Evolutionary conservation across 2,113 vertebrate species (phyloP).

Genomic region (Xiphophorus hellerii): DNA sequence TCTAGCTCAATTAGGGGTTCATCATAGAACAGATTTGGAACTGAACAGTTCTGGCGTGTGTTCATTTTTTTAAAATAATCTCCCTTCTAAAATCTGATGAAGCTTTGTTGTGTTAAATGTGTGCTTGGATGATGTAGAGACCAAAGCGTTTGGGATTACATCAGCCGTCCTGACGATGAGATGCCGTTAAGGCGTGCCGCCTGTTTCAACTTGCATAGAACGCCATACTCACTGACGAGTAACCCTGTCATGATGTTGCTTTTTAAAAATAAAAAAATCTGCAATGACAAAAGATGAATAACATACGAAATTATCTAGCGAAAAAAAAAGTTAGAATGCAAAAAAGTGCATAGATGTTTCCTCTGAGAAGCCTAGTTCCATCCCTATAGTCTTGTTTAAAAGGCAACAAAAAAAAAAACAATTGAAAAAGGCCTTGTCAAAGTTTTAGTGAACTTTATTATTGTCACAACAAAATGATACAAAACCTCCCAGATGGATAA

Average conservation of each 20-base stretch:
- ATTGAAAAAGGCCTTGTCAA: not conserved
- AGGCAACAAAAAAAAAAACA: not conserved
- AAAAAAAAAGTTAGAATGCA: not conserved
- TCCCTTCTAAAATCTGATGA: too few relatives aligned
- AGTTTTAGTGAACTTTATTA: conserved; percentile 58
- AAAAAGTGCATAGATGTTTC: not conserved
- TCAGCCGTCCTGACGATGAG: not conserved
- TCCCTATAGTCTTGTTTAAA: not conserved
- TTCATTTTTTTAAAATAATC: not conserved
- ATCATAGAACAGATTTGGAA: not conserved
- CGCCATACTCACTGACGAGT: not conserved
- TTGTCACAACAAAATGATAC: conserved; percentile 31
- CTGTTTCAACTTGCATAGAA: not conserved
- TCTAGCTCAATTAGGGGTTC: not conserved
- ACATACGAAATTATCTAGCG: not conserved
- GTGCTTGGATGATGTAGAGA: not conserved
- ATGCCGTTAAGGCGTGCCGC: conserved; percentile 1
- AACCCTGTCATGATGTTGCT: not conserved
- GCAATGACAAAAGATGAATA: not conserved
- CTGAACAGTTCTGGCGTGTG: too few relatives aligned
- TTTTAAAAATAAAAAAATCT: not conserved
- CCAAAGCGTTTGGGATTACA: not conserved
- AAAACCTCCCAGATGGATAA: conserved; percentile 38
- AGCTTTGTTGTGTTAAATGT: not conserved
- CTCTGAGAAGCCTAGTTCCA: not conserved